Percentiles rank a stretch among this genome's conserved stretches.
Conservation (phyloP, 2,113 vertebrate genomes). For the Scophthalmus maximus region DNA sequence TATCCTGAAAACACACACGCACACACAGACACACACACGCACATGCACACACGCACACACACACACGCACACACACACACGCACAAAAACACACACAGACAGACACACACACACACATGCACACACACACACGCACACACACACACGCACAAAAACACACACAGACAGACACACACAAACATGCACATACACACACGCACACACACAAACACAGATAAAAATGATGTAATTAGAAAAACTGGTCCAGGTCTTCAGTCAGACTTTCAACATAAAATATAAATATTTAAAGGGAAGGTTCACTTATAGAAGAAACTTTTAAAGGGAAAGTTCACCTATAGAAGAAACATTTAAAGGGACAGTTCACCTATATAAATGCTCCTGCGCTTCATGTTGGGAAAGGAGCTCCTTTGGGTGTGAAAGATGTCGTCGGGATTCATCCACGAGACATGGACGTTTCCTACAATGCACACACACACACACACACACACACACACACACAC, state of each 20-base stretch:
- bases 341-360: conserved; percentile 11
- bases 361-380: conserved; percentile 71
- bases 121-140: no score
- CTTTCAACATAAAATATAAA: not conserved
- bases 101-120: not conserved
- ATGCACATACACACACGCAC: no score
- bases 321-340: no score
- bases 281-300: no score
- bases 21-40: conserved; percentile 12
- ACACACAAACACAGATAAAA: no score
- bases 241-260: no score
- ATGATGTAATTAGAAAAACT: no score
- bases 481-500: not conserved
- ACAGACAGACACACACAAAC: no score
- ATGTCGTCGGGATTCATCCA: conserved; percentile 61
- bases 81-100: no score
- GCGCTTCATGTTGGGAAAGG: conserved; percentile 43
- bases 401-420: conserved; percentile 30
- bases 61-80: no score
- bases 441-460: conserved; percentile 70
- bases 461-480: not conserved
- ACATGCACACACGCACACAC: not conserved
- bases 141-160: no score
- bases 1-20: conserved; percentile 62
- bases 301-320: no score